phyloP scores from a whole-genome alignment of 2,888 invertebrate genomes.

The Pedicia rivosa region DNA sequence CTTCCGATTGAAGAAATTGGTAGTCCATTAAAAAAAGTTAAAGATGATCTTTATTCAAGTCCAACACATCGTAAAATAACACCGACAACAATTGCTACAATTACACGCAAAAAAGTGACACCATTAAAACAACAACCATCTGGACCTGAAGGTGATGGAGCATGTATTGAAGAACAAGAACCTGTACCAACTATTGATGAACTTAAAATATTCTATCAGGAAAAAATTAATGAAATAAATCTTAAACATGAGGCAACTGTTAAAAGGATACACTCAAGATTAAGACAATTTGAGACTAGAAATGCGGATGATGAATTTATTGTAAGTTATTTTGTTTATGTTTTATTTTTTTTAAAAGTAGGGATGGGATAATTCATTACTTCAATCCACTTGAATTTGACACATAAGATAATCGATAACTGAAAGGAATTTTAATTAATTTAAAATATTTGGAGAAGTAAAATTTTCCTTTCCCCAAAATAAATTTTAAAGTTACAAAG shows the following conservation, averaged over 20 bases:
- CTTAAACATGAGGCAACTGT: conserved; percentile 21
- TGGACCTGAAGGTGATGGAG: conserved; percentile 16
- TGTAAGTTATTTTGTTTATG: neutral
- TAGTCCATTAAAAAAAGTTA: conserved; percentile 24
- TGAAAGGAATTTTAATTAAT: too few relatives aligned
- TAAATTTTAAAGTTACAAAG: too few relatives aligned
- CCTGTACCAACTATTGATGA: conserved; percentile 20
- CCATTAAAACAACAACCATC: neutral
- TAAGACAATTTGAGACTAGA: conserved; percentile 24
- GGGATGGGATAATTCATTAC: too few relatives aligned
- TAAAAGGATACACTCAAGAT: conserved; percentile 21
- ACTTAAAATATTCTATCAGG: conserved; percentile 24
- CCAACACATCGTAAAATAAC: conserved; percentile 29
- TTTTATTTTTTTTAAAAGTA: too few relatives aligned
- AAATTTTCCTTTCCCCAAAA: too few relatives aligned
- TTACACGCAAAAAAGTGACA: neutral
- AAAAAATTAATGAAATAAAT: conserved; percentile 25
- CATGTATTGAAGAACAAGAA: conserved; percentile 16
- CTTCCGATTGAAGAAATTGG: conserved; percentile 19
- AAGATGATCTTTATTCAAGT: conserved; percentile 25
- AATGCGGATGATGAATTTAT: conserved; percentile 14
- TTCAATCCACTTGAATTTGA: too few relatives aligned
- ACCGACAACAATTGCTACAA: conserved; percentile 15
- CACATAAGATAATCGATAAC: too few relatives aligned
- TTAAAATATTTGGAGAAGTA: too few relatives aligned